A percentile compares a stretch with the other conserved stretches of the same genome.
Conservation (phyloP, 2,797 vertebrate genomes). For the Falco biarmicus region DNA sequence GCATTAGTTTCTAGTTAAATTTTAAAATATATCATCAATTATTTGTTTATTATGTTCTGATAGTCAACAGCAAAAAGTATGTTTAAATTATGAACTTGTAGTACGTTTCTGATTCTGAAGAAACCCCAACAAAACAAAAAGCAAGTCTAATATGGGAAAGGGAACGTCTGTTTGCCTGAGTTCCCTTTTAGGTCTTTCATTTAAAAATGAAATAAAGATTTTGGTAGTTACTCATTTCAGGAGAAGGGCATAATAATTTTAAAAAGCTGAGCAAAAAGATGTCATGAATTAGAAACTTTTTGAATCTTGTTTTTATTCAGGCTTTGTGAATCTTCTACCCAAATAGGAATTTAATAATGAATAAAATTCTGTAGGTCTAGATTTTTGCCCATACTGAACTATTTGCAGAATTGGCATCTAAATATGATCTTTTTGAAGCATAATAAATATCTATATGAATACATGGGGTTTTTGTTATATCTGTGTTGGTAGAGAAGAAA, state of each 20-base stretch:
- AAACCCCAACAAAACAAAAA: background rate
- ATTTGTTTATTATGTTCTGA: background rate
- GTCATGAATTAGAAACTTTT: background rate
- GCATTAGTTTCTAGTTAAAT: background rate
- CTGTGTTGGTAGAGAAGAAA: background rate
- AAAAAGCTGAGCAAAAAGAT: background rate
- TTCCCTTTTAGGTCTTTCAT: background rate
- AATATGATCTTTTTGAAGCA: background rate
- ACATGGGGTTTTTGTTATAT: background rate
- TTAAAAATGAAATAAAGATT: background rate
- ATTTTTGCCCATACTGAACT: background rate
- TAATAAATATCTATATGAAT: background rate
- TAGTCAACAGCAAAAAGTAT: background rate
- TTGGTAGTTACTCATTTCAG: background rate
- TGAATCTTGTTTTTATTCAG: background rate
- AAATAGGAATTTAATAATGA: background rate
- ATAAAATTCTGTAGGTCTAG: background rate
- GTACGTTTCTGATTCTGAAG: background rate
- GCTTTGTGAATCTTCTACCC: background rate
- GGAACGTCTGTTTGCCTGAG: background rate
- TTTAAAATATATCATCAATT: fast-evolving
- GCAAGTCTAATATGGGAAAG: background rate
- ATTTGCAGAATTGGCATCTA: background rate
- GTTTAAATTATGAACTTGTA: background rate
- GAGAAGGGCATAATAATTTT: background rate